Evolutionary conservation across 2,888 invertebrate genomes (phyloP).

Genomic region (Dastarcus helophoroides): DNA sequence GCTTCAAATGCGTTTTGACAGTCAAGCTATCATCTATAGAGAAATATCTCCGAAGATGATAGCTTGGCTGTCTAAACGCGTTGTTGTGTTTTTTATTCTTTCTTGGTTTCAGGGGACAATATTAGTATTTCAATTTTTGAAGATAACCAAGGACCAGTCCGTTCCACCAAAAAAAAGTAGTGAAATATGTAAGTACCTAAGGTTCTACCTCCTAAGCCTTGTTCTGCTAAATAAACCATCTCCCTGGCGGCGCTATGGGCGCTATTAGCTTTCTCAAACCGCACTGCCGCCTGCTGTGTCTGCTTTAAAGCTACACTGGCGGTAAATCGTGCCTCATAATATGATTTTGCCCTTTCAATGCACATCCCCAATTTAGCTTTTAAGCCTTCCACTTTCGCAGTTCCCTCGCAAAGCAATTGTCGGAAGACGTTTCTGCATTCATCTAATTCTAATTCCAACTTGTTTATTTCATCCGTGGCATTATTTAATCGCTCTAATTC

Average conservation of each 20-base stretch:
- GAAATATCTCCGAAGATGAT: too few species aligned
- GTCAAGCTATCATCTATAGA: too few species aligned
- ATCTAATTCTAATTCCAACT: slow-evolving; percentile 79
- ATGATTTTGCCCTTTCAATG: slow-evolving; percentile 79
- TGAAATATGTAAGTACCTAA: slow-evolving; percentile 32
- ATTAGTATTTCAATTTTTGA: background rate
- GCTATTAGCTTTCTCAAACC: slow-evolving; percentile 81
- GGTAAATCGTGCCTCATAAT: slow-evolving; percentile 78
- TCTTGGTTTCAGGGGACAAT: background rate
- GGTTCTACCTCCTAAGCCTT: slow-evolving; percentile 52
- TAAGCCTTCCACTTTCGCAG: slow-evolving; percentile 66
- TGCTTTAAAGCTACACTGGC: slow-evolving; percentile 77
- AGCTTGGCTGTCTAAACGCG: too few species aligned
- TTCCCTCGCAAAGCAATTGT: slow-evolving; percentile 70
- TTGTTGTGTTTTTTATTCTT: too few species aligned
- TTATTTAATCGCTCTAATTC: slow-evolving; percentile 83
- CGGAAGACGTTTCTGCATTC: slow-evolving; percentile 76
- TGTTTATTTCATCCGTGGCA: slow-evolving; percentile 87
- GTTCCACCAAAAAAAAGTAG: too few species aligned
- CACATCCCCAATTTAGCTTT: slow-evolving; percentile 73
- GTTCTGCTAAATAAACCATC: slow-evolving; percentile 73
- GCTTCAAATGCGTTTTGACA: too few species aligned
- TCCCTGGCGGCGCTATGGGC: slow-evolving; percentile 86
- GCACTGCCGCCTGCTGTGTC: slow-evolving; percentile 66
- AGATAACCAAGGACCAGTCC: too few species aligned